A percentile compares a stretch with the other conserved stretches of the same genome.
phyloP scores from a whole-genome alignment of 1,140 invertebrate genomes.

The Pseudomyrmex dendroicus region DNA sequence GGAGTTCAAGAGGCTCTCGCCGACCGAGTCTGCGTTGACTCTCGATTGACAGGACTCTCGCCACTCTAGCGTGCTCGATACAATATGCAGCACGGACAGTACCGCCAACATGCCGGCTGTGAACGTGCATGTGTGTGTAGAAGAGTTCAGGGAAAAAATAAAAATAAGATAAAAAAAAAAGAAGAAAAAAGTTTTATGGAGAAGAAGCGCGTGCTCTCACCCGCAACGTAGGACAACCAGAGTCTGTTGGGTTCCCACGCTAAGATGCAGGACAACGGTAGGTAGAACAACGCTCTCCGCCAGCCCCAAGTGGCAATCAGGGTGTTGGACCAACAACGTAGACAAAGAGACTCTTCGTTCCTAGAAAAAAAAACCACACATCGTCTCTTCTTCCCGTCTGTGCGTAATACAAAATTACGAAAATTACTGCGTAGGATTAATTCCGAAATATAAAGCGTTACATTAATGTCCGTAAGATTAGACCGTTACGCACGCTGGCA shows the following conservation, averaged over 20 bases:
- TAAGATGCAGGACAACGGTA: constrained; percentile 82
- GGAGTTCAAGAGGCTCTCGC: constrained; percentile 77
- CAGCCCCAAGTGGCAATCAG: constrained; percentile 84
- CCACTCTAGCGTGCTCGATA: constrained; percentile 71
- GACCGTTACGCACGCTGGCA: too few species aligned
- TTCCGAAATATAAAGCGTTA: too few species aligned
- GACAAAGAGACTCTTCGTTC: constrained; percentile 81
- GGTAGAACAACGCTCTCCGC: constrained; percentile 85
- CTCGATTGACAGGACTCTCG: constrained; percentile 63
- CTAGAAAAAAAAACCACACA: constrained; percentile 67
- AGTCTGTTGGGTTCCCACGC: constrained; percentile 85
- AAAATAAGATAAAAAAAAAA: too few species aligned
- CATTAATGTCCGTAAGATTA: too few species aligned
- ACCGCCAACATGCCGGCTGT: constrained; percentile 79
- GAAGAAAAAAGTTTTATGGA: not conserved
- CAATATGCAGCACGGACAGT: constrained; percentile 78
- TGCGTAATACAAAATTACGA: too few species aligned
- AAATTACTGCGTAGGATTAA: too few species aligned
- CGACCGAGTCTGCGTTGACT: constrained; percentile 71
- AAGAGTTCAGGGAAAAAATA: not conserved
- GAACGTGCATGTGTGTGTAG: constrained; percentile 32
- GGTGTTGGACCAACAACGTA: constrained; percentile 83
- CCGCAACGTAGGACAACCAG: constrained; percentile 84
- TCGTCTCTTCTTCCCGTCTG: too few species aligned
- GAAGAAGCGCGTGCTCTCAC: constrained; percentile 67